Evolutionary conservation across 2,113 vertebrate species (phyloP), one percentile per base, ranked within the genome.

Genomic region (Cyprinus carpio): DNA sequence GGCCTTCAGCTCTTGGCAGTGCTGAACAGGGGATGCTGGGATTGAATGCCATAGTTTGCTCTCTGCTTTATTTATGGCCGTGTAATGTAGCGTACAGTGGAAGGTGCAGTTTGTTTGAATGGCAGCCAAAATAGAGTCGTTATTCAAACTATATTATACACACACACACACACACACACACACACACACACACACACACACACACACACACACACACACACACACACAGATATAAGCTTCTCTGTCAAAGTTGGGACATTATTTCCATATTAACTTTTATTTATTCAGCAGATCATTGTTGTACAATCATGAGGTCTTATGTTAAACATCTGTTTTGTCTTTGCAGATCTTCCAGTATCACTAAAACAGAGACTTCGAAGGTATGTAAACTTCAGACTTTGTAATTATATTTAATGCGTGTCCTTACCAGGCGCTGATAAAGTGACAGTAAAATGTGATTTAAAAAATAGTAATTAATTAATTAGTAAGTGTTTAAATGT

Each of bases 361-460:
- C 91, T 10, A 96, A 96, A 89, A 90, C 91, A 0, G 93, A 96
- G 84, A 92, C 91, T 64, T 89, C 93, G 31, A 96, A 96, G 96
- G 98, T 99, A 92, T 77, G 95, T 25, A 25, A 6, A 67, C 9
- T 75, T 60, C 40, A 64, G 2, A 65, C 15, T 46, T 4, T 2
- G 20, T 7, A 46, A 1, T 23, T 40, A 8, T n/a, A 8, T 46
- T 40, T 5, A 40, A 65, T 51, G 40, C 7, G 10, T 64, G 78
- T 31, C 62, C 72, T 27, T 43, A 16, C 31, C 23, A 83, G 27
- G 54, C 4, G 15, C 29, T 2, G 31, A 3, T 31, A 67, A 49
- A 11, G 5, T 65, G 25, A 12, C 12, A 29, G 62, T 29, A 49
- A 49, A 49, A 49, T 15, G 43, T 46, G 43, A 46, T 46, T 43